Evolutionary conservation across 1,140 invertebrate genomes (phyloP), one percentile per base, ranked within the genome.

Genomic region (Aphis craccivora): DNA sequence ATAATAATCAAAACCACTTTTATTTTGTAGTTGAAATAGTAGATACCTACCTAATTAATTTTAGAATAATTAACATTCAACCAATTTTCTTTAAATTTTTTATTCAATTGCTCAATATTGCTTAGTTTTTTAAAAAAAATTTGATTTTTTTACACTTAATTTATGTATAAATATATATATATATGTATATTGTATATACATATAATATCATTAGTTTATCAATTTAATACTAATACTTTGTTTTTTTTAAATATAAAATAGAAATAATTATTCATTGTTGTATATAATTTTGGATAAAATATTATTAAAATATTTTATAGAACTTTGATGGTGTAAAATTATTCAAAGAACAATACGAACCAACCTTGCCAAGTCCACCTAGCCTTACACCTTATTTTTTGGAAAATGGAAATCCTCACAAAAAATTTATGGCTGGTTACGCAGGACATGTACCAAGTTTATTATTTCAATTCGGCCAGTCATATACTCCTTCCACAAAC

Each of bases 401-500:
- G 35, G 91, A 83, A 30, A 83, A 83, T 22, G 43, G 8, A 3
- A 83, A 51, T 48, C 40, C 67, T 8, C n/a, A 83, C 11, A 83
- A 92, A 45, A 51, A 81, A 23, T 84, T 84, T 14, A 83, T 83
- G 76, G 18, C 8, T 11, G 91, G 91, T 23, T 92, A 92, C 20
- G 23, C 30, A 7, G 91, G 91, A 23, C 76, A 92, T 48, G 76
- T 92, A 37, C 91, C 91, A 1, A 3, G 1, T 37, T 40, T 92
- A 30, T 1, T 23, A 11, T 37, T 84, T 37, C 18, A n/a, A 9
- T 45, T 84, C 11, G 43, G 91, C 20, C 30, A 35, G 22, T 25
- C 60, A 14, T 53, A 92, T 11, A 37, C 67, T 18, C n/a, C 37
- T 9, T 35, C 45, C 45, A 83, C 67, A 11, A 84, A 53, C 1